Base-by-base conservation (phyloP, 1,140 invertebrate genomes). In the Cydia fagiglandana region DNA sequence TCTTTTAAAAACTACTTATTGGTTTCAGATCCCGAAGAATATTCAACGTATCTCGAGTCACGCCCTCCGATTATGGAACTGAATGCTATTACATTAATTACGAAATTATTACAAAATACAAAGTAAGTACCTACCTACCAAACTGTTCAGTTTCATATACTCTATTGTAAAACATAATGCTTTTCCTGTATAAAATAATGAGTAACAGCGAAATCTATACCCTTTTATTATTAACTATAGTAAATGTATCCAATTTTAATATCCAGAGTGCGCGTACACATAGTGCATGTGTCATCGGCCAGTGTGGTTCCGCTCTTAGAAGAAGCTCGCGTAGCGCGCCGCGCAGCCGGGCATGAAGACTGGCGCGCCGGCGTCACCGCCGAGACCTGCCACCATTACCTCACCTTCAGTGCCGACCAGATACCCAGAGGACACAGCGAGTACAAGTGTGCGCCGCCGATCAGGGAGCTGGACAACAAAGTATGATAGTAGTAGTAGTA, bases 371-470 rank as follows among this genome's bases (percentile, higher is more conserved):
- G 90, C 28, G 86, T 96, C 17, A 96, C 95, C 0, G 94, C 94
- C 0, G 96, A 96, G 86, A 96, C 96, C 0, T 96, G 96, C 85
- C 95, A 95, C 75, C 96, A 96, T 84, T 96, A 96, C 85, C 88
- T 97, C n/a, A 93, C 93, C 1, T 83, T 96, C 10, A 89, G 90
- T 45, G 93, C 95, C 15, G 95, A 96, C 80, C 87, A 95, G 47
- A 93, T 97, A 28, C 95, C 94, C 12, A 87, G 93, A 47, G 93
- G 93, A 3, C 94, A 93, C 4, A 96, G 95, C 1, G 93, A 96
- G 82, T 96, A 93, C 78, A 97, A 96, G 86, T 96, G 96, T 76
- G 95, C 95, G 80, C 96, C 96, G 4, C 96, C 96, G 15, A 96
- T 96, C 73, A 90, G 96, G 53, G 93, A 94, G 74, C 83, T 85